Evolutionary conservation across 2,888 invertebrate genomes (phyloP).

Genomic region (Lepas anatifera): DNA sequence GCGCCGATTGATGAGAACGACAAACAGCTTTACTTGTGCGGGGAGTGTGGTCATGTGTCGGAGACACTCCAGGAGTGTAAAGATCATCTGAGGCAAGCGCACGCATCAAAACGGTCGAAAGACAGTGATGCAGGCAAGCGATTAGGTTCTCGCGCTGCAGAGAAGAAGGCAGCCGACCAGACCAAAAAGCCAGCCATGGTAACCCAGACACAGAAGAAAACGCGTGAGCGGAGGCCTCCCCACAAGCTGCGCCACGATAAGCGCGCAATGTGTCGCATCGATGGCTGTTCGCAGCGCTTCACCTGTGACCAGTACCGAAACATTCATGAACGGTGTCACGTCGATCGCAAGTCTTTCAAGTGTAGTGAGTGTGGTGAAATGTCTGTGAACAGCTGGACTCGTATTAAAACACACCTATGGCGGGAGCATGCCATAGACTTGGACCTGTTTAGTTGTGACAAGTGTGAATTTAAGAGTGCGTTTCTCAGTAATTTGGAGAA

Average conservation of each 20-base stretch:
- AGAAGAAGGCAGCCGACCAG: neutral
- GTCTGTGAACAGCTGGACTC: neutral
- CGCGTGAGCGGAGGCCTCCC: neutral
- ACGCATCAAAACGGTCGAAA: neutral
- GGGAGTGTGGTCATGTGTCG: neutral
- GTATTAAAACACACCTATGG: slow-evolving; percentile 1
- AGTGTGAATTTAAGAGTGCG: neutral
- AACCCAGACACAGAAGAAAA: neutral
- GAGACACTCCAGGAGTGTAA: neutral
- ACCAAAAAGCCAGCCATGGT: neutral
- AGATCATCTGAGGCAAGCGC: neutral
- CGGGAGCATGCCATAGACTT: neutral
- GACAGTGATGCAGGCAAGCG: neutral
- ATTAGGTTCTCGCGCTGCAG: no score
- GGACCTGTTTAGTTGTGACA: neutral
- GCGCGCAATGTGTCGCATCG: neutral
- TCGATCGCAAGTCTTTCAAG: neutral
- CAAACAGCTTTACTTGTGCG: neutral
- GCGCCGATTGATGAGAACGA: neutral
- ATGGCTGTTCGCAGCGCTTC: neutral
- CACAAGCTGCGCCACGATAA: slow-evolving; percentile 1
- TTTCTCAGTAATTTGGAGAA: neutral
- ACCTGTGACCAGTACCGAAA: neutral
- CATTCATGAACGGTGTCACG: neutral
- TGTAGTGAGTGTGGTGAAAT: neutral